Conservation (phyloP, 2,797 vertebrate genomes). For the Pseudocheirus occidentalis region DNA sequence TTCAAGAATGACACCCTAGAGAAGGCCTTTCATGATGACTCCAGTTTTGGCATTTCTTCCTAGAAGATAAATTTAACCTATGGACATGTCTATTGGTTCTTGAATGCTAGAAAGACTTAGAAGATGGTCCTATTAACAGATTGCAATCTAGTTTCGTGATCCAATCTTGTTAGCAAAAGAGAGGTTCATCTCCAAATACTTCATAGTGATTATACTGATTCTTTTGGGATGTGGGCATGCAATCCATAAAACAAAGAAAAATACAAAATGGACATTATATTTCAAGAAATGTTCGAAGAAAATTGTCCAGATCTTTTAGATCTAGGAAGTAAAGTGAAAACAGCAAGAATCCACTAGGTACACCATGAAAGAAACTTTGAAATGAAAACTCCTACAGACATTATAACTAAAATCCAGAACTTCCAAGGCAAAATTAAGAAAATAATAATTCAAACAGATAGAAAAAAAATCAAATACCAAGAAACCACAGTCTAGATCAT, state of each 20-base stretch:
- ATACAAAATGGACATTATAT: not conserved
- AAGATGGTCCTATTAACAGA: not conserved
- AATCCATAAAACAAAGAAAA: not conserved
- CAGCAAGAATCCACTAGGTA: not conserved
- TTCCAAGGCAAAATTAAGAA: not conserved
- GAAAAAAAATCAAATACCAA: not conserved
- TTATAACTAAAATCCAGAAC: not conserved
- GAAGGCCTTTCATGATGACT: not conserved
- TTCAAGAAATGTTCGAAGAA: not conserved
- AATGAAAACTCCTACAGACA: not conserved
- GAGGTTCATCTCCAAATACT: not conserved
- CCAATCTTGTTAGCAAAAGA: not conserved
- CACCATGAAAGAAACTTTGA: not conserved
- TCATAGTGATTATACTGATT: not conserved
- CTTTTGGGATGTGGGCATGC: not conserved
- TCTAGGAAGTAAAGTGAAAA: not conserved
- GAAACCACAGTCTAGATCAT: not conserved
- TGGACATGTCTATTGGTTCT: not conserved
- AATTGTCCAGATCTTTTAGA: not conserved
- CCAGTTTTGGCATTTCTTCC: not conserved
- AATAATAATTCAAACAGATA: not conserved
- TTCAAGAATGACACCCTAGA: not conserved
- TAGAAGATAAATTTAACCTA: no score
- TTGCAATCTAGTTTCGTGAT: not conserved
- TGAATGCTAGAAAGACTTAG: not conserved